A percentile compares a stretch with the other conserved stretches of the same genome.
These are phyloP conservation scores for Mustelus asterias DNA, from an alignment of 2,113 vertebrate species.

Conservation along the genomic window DNA sequence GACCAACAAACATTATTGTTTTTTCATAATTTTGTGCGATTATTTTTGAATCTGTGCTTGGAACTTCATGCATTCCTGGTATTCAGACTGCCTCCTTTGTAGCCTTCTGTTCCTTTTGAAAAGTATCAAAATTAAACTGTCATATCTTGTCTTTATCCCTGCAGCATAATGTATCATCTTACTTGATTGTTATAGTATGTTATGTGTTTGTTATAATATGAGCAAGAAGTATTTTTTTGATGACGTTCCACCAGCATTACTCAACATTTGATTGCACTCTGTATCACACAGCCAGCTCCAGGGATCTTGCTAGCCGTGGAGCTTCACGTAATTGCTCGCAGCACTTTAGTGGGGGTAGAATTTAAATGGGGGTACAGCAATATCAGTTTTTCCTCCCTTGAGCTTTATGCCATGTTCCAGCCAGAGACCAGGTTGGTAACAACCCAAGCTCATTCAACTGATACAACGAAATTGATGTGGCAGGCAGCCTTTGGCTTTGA, in stretches of 20 bases:
- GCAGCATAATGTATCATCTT: not conserved
- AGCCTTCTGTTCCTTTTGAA: not conserved
- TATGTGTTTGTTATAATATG: no score
- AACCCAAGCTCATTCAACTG: not conserved
- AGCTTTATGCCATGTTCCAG: not conserved
- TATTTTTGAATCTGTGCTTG: not conserved
- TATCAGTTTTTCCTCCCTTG: conserved; percentile 7
- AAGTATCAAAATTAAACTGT: not conserved
- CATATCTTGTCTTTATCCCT: not conserved
- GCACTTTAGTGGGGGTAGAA: not conserved
- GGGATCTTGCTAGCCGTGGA: not conserved
- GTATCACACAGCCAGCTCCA: not conserved
- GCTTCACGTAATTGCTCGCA: not conserved
- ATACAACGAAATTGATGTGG: not conserved
- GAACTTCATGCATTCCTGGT: not conserved
- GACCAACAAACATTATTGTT: not conserved
- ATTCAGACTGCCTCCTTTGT: not conserved
- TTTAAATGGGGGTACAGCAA: not conserved
- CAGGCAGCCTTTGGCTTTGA: conserved; percentile 5
- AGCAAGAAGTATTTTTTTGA: not conserved
- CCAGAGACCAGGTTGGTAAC: not conserved
- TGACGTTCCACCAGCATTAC: no score
- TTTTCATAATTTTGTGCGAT: no score
- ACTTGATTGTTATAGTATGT: not conserved
- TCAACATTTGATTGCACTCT: not conserved